Evolutionary conservation across 2,888 invertebrate species (phyloP), one percentile per base, ranked within the genome.

Genomic region (Syritta pipiens): DNA sequence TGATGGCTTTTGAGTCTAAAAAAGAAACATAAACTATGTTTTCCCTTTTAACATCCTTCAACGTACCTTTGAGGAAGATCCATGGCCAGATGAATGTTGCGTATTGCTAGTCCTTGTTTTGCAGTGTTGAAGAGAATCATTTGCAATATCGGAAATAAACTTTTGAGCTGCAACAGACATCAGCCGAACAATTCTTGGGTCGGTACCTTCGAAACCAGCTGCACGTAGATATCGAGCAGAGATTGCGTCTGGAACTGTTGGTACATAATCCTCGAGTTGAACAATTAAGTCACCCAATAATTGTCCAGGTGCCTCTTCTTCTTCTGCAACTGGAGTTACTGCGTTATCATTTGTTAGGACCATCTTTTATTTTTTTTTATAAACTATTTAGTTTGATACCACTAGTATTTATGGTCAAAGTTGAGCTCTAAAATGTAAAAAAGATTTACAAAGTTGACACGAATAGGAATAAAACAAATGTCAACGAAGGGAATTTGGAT

Each of bases 141-240:
- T 97, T 0, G 96, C 97, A 81, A 99, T 95, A 88, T 99, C 99
- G 0, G 98, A 98, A 48, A 99, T 94, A 86, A 98, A 99, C 88
- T 99, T 99, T 87, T 99, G 99, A 0, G 98, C 95, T 0, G 98
- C 97, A 57, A 99, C 90, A 0, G 98, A 97, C 77, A 99, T 94
- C 24, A 99, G 90, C 1, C 98, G 92, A 2, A 97, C 92, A 82
- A 96, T 92, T 85, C 98, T 92, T 0, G 98, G 96, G 89, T 99
- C 99, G 63, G 94, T 93, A 0, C 96, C 92, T 84, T 97, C 96
- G 86, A 98, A 96, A n/a, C 98, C 99, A 83, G 97, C 93, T 83
- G 93, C 92, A 85, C 95, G 94, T 82, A 98, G 90, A 87, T 96
- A 97, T 86, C 96, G 93, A 30, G 94, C 93, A 0, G 97, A 96